These are phyloP conservation scores for Centrocercus urophasianus DNA, from an alignment of 2,113 vertebrate species.

Conservation along the genomic window DNA sequence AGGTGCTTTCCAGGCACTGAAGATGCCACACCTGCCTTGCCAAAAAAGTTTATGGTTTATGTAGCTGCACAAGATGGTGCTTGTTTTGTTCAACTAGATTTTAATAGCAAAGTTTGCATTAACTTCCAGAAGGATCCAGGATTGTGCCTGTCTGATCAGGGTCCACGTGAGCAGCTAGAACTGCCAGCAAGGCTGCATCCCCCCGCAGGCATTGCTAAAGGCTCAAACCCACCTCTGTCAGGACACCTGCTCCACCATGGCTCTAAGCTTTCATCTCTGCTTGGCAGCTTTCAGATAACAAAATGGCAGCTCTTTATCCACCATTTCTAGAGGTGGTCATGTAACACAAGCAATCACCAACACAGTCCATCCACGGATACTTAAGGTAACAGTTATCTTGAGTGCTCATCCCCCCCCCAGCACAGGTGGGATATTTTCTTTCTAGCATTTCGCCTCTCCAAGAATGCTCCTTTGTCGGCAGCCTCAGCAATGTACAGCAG, in stretches of 20 bases:
- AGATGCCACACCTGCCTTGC: conserved; percentile 47
- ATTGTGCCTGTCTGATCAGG: conserved; percentile 12
- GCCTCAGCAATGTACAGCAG: not conserved
- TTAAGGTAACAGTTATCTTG: not conserved
- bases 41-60: conserved; percentile 55
- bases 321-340: not conserved
- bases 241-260: not conserved
- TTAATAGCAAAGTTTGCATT: conserved; percentile 14
- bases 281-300: not conserved
- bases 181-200: not conserved
- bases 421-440: not conserved
- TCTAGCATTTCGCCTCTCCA: not conserved
- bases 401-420: accelerated
- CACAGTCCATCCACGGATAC: not conserved
- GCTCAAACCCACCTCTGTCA: not conserved
- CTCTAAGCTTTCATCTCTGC: not conserved
- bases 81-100: conserved; percentile 44
- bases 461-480: not conserved
- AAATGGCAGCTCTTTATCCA: not conserved
- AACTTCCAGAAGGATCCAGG: conserved; percentile 31
- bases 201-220: not conserved
- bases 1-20: conserved; percentile 66
- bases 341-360: not conserved
- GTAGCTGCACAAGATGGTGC: conserved; percentile 56
- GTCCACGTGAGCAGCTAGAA: not conserved